Percentiles rank a stretch among this genome's conserved stretches.
Evolutionary conservation across 2,797 vertebrate genomes (phyloP).

Genomic region (Galaxias olidus): DNA sequence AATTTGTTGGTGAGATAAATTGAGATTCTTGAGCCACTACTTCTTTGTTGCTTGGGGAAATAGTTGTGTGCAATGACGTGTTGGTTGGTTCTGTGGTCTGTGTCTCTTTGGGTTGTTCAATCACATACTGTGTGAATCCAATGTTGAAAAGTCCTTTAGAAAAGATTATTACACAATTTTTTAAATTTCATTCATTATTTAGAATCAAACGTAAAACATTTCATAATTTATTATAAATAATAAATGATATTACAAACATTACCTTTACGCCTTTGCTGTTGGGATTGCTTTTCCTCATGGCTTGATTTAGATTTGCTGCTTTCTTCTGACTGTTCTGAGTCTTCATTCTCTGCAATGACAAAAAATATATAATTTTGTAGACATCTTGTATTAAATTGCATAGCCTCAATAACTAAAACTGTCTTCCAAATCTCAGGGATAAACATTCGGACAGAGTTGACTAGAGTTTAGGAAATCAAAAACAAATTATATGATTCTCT

Average conservation of each 20-base stretch:
- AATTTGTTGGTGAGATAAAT: slow-evolving; percentile 14
- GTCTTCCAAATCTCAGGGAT: no score
- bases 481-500: no score
- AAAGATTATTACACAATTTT: background rate
- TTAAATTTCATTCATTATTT: no score
- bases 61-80: no score
- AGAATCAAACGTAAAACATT: no score
- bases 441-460: no score
- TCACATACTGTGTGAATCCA: slow-evolving; percentile 66
- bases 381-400: no score
- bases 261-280: slow-evolving; percentile 60
- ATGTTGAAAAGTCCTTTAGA: slow-evolving; percentile 63
- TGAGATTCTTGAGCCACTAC: slow-evolving; percentile 19
- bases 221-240: no score
- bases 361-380: slow-evolving; percentile 42
- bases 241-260: no score
- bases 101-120: slow-evolving; percentile 43
- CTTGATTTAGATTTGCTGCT: slow-evolving; percentile 86
- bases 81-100: slow-evolving; percentile 49
- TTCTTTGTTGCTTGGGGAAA: slow-evolving; percentile 5
- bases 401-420: no score
- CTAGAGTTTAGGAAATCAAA: no score
- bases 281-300: slow-evolving; percentile 76
- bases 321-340: slow-evolving; percentile 80
- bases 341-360: slow-evolving; percentile 84